phyloP scores from a whole-genome alignment of 64 coral and sea anemone genomes.

The Montipora foliosa region DNA sequence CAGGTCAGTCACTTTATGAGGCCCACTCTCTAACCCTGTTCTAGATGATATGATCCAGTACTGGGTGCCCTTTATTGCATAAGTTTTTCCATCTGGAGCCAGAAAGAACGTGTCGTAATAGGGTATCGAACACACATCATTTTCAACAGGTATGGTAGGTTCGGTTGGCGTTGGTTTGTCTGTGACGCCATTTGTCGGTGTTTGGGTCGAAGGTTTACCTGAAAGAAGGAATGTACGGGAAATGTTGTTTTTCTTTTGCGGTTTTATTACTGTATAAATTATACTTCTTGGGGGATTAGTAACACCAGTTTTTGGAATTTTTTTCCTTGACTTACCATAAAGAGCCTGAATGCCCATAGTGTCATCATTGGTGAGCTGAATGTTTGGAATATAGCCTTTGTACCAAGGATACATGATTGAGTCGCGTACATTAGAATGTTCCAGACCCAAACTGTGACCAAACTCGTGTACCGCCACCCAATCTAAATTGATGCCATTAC shows the following conservation, averaged over 20 bases:
- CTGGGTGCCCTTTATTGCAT: constrained; percentile 62
- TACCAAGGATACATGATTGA: constrained; percentile 84
- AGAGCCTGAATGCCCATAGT: constrained; percentile 44
- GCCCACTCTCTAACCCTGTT: constrained; percentile 38
- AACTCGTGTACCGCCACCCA: constrained; percentile 85
- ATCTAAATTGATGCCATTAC: constrained; percentile 57
- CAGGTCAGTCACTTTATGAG: constrained; percentile 46
- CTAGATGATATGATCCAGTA: constrained; percentile 51
- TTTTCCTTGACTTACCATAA: constrained; percentile 47
- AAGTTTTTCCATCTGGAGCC: constrained; percentile 57
- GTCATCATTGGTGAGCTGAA: constrained; percentile 56
- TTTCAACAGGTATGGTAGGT: constrained; percentile 3
- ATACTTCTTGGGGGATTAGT: too few species aligned
- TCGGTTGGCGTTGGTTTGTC: not conserved
- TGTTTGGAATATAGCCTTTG: constrained; percentile 45
- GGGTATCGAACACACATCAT: constrained; percentile 20
- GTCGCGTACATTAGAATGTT: constrained; percentile 55
- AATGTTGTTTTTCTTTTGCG: not conserved
- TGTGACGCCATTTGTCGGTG: not conserved
- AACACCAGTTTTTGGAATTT: too few species aligned
- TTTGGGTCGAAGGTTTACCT: not conserved
- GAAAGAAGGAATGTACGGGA: not conserved
- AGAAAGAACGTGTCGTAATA: constrained; percentile 22
- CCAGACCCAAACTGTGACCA: constrained; percentile 77
- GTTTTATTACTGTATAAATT: too few species aligned